A percentile compares a stretch with the other conserved stretches of the same genome.
Conservation (phyloP, 2,888 invertebrate species). For the Tuta absoluta region DNA sequence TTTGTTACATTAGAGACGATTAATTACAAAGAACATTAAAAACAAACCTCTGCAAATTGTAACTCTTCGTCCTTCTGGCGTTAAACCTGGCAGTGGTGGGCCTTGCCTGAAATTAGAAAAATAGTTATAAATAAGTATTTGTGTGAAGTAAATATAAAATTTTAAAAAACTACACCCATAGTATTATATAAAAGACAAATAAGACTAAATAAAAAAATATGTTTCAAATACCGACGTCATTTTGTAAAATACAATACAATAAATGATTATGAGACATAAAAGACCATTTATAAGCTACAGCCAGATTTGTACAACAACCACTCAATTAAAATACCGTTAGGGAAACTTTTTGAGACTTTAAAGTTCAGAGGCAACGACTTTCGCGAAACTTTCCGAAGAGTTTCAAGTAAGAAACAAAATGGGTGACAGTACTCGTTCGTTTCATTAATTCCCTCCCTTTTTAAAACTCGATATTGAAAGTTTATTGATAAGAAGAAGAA, state of each 20-base stretch:
- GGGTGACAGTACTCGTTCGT: too few relatives aligned
- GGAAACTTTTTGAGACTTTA: not conserved
- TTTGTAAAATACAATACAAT: not conserved
- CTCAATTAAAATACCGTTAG: not conserved
- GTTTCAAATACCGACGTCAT: too few relatives aligned
- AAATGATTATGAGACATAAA: not conserved
- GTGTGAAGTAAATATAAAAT: too few relatives aligned
- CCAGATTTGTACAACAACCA: not conserved
- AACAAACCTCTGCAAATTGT: slow-evolving; percentile 83
- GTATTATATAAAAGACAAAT: too few relatives aligned
- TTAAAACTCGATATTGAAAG: too few relatives aligned
- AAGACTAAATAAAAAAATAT: too few relatives aligned
- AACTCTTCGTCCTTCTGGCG: slow-evolving; percentile 88
- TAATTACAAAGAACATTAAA: too few relatives aligned
- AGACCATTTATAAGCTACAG: not conserved
- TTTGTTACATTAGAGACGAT: too few relatives aligned
- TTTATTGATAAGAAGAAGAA: too few relatives aligned
- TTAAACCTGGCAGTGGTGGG: slow-evolving; percentile 89
- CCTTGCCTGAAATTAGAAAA: slow-evolving; percentile 80
- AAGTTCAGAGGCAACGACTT: not conserved
- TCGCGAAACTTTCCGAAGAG: not conserved
- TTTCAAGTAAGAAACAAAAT: not conserved
- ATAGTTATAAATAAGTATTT: not conserved
- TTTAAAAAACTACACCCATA: too few relatives aligned
- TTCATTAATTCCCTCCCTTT: too few relatives aligned